A percentile compares a stretch with the other conserved stretches of the same genome.
Conservation (phyloP, 2,888 invertebrate species). For the Xylophagus ater region DNA sequence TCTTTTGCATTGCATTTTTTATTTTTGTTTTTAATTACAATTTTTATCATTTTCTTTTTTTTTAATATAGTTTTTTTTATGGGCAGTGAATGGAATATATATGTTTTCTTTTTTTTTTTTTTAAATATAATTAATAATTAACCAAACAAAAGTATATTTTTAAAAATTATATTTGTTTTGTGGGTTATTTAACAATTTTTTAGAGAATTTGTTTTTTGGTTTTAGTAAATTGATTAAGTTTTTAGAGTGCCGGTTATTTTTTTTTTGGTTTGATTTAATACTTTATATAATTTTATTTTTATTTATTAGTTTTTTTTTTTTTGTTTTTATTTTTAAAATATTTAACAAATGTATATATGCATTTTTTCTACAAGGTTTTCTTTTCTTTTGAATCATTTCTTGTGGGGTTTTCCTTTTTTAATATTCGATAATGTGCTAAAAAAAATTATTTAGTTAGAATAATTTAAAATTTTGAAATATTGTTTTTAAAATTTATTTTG, state of each 20-base stretch:
- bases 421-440: neutral
- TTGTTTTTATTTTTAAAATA: neutral
- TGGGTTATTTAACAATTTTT: neutral
- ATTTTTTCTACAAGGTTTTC: slow-evolving; percentile 1
- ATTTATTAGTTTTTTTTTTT: neutral
- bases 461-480: neutral
- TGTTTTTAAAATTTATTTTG: neutral
- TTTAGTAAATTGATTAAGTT: slow-evolving; percentile 2
- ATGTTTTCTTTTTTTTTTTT: slow-evolving; percentile 12
- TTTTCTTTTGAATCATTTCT: neutral
- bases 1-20: slow-evolving; percentile 2
- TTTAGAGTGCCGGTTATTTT: neutral
- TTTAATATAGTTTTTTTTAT: slow-evolving; percentile 11
- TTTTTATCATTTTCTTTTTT: slow-evolving; percentile 2
- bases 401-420: neutral
- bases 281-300: neutral
- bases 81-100: slow-evolving; percentile 17
- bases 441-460: neutral
- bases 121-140: slow-evolving; percentile 15
- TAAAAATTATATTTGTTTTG: neutral
- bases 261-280: neutral
- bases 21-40: slow-evolving; percentile 2
- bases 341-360: slow-evolving; percentile 1
- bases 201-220: neutral
- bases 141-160: slow-evolving; percentile 13